Evolutionary conservation across 1,140 invertebrate genomes (phyloP), one percentile per base, ranked within the genome.

Genomic region (Atopsyche davidsoni): DNA sequence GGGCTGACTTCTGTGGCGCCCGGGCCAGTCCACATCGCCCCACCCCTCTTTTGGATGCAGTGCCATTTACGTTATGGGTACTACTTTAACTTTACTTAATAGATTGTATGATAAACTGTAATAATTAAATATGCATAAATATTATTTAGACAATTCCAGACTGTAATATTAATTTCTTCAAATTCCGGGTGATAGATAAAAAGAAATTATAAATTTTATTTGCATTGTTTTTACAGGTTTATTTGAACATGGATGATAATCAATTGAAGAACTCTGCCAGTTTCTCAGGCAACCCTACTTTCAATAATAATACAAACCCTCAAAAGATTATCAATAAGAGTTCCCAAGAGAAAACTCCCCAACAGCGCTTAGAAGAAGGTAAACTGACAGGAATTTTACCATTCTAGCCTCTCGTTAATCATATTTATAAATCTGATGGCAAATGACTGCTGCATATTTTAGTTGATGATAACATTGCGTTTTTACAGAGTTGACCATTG

Each of bases 1-100:
- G 92, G 91, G 83, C 87, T 3, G 92, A 97, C 67, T 96, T 96
- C 68, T 78, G 81, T 50, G 86, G 87, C 1, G 84, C 85, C n/a
- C 69, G 82, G 28, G 85, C 86, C 1, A 79, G 85, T 14, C 75
- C 76, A 25, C 81, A 79, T 60, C 80, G 85, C 59, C 82, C 90
- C 0, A 81, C 91, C 24, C 87, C 92, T 1, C 87, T 96, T 65
- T 69, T 96, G 4, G 92, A 96, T 65, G 88, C 92, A 1, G 84
- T 95, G 59, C 92, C 92, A 0, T 64, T 96, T 9, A 90, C 88
- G 0, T 59, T 91, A 17, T 95, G 92, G 92, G 60, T 85, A 48
- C 45, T 16, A 50, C 16, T 32, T 6, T 7, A 42, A 25, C 16
- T 42, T 6, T 38, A 63, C 58, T 60, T 11, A 11, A 16, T 17